Percentiles rank a stretch among this genome's conserved stretches.
Evolutionary conservation across 1,140 invertebrate genomes (phyloP).

Genomic region (Coenobita brevimanus): DNA sequence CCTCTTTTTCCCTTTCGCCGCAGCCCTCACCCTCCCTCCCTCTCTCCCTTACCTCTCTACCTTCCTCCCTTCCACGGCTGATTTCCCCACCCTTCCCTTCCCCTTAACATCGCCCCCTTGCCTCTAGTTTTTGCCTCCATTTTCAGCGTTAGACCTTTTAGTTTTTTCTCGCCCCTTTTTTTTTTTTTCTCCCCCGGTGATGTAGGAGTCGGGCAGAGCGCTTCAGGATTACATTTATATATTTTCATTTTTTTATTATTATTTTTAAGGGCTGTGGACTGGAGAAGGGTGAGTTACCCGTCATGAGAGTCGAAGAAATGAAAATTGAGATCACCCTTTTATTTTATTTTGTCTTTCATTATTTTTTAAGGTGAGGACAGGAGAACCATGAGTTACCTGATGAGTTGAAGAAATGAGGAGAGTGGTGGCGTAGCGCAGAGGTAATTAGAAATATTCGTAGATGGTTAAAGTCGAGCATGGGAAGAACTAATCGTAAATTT

Average conservation of each 20-base stretch:
- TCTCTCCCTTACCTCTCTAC: not conserved
- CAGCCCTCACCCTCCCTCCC: not conserved
- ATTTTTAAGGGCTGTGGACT: not conserved
- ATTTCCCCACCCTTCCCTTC: not conserved
- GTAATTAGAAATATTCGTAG: too few relatives aligned
- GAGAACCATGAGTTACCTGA: too few relatives aligned
- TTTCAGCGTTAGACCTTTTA: constrained; percentile 50
- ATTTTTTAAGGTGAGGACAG: too few relatives aligned
- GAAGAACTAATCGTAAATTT: too few relatives aligned
- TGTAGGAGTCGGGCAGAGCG: constrained; percentile 60
- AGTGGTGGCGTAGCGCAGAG: too few relatives aligned
- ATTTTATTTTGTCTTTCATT: too few relatives aligned
- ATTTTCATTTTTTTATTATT: not conserved
- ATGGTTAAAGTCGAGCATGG: too few relatives aligned
- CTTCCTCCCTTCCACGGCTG: not conserved
- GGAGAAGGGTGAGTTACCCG: not conserved
- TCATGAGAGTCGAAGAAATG: not conserved
- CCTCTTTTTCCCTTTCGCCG: constrained; percentile 4
- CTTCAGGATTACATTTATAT: constrained; percentile 50
- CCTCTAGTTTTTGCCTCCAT: constrained; percentile 45
- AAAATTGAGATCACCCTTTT: not conserved
- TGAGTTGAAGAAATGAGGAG: too few relatives aligned
- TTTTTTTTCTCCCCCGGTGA: not conserved
- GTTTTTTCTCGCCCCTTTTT: not conserved
- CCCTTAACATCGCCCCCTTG: not conserved